Conservation (phyloP, 2,888 invertebrate genomes). For the Melitaea athalia region DNA sequence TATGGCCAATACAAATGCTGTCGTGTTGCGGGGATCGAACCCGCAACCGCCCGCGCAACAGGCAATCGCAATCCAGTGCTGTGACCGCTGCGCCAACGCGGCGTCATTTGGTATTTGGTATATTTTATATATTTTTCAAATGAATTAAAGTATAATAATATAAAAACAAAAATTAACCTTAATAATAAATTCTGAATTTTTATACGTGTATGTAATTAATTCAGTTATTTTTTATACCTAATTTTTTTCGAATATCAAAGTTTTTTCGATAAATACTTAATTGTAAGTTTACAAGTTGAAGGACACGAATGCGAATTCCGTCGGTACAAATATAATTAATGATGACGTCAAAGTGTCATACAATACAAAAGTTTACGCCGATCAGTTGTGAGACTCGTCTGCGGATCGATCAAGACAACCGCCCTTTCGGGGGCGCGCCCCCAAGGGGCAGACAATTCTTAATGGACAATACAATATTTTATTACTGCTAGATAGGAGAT, state of each 20-base stretch:
- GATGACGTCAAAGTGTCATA: conserved; percentile 29
- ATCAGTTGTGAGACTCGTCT: conserved; percentile 27
- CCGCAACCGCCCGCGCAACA: too few relatives aligned
- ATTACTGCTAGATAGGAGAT: too few relatives aligned
- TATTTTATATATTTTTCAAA: too few relatives aligned
- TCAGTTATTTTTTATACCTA: not conserved
- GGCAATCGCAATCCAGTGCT: too few relatives aligned
- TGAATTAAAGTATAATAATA: not conserved
- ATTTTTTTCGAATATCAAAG: not conserved
- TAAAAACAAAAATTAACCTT: not conserved
- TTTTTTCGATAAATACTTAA: not conserved
- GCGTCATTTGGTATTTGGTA: too few relatives aligned
- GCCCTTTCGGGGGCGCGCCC: conserved; percentile 30
- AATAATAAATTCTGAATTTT: not conserved
- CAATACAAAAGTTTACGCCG: conserved; percentile 14
- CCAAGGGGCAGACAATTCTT: conserved; percentile 19
- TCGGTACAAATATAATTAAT: conserved; percentile 20
- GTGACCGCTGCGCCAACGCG: too few relatives aligned
- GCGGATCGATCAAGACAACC: conserved; percentile 28
- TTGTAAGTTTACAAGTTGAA: conserved; percentile 30
- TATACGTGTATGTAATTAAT: not conserved
- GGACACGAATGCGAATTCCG: conserved; percentile 27
- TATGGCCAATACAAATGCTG: too few relatives aligned
- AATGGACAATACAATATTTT: not conserved
- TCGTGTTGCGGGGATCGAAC: too few relatives aligned